Conservation (phyloP, 2,888 invertebrate species). For the Meloe dianella region DNA sequence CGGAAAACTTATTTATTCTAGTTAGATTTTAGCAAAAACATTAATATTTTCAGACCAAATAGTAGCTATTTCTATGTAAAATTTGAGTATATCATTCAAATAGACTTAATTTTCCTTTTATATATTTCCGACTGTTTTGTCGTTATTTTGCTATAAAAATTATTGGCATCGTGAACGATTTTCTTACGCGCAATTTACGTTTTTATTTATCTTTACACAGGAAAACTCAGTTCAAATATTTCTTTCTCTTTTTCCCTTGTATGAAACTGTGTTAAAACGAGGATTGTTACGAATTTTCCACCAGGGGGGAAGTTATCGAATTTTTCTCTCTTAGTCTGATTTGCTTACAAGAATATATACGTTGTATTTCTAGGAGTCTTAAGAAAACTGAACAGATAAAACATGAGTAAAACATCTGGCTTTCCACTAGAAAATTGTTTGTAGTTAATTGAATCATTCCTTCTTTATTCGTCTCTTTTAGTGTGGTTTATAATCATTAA, state of each 20-base stretch:
- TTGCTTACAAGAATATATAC: constrained; percentile 31
- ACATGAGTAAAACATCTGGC: constrained; percentile 50
- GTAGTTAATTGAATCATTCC: not conserved
- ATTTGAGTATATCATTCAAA: constrained; percentile 17
- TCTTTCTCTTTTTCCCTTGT: constrained; percentile 31
- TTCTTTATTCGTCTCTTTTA: constrained; percentile 11
- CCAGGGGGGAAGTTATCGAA: constrained; percentile 37
- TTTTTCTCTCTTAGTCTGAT: constrained; percentile 36
- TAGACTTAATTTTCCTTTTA: constrained; percentile 13
- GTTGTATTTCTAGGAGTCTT: constrained; percentile 50
- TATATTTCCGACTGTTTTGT: constrained; percentile 39
- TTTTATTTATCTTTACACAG: constrained; percentile 47
- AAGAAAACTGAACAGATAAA: constrained; percentile 49
- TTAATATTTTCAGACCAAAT: no score
- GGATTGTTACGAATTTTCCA: constrained; percentile 34
- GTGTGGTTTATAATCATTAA: constrained; percentile 34
- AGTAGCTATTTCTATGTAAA: constrained; percentile 18
- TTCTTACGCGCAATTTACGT: constrained; percentile 54
- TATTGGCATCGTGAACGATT: constrained; percentile 48
- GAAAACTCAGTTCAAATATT: constrained; percentile 33
- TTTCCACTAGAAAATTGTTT: constrained; percentile 21
- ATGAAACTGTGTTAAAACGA: constrained; percentile 38
- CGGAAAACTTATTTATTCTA: no score
- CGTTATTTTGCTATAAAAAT: constrained; percentile 44
- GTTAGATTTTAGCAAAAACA: no score